Conservation (phyloP, 2,113 vertebrate genomes). For the Pangasianodon gigas region DNA sequence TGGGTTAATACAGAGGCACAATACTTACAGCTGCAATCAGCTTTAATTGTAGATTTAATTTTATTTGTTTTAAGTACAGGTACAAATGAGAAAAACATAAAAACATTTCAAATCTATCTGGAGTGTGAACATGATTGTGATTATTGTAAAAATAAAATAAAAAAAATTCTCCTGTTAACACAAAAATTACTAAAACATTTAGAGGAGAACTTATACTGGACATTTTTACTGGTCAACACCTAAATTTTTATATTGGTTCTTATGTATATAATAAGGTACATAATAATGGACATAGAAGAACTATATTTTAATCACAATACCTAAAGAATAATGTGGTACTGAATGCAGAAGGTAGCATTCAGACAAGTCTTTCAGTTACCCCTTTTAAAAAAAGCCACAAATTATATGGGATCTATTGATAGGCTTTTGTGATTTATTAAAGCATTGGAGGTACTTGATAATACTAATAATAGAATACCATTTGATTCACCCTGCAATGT, state of each 20-base stretch:
- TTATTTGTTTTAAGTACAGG: conserved; percentile 31
- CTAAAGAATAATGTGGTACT: conserved; percentile 43
- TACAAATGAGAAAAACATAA: conserved; percentile 25
- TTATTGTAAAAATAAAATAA: conserved; percentile 13
- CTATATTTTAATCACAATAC: conserved; percentile 30
- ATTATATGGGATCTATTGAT: conserved; percentile 70
- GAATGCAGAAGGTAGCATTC: conserved; percentile 48
- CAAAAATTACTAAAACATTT: conserved; percentile 17
- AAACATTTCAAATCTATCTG: conserved; percentile 4
- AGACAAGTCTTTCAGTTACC: conserved; percentile 40
- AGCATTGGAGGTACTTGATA: conserved; percentile 70
- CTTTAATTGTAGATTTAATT: not conserved
- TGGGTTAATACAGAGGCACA: not conserved
- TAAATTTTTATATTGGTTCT: conserved; percentile 4
- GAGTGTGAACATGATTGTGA: not conserved
- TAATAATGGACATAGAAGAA: conserved; percentile 10
- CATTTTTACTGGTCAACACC: conserved; percentile 11
- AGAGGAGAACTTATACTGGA: not conserved
- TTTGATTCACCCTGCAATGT: conserved; percentile 68
- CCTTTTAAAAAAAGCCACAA: conserved; percentile 47
- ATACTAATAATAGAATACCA: conserved; percentile 76
- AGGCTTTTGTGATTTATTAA: conserved; percentile 75
- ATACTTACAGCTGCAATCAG: not conserved
- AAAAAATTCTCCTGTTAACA: not conserved
- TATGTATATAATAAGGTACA: conserved; percentile 23